These are phyloP conservation scores for Anastrepha ludens DNA, from an alignment of 1,140 invertebrate species.

Conservation along the genomic window DNA sequence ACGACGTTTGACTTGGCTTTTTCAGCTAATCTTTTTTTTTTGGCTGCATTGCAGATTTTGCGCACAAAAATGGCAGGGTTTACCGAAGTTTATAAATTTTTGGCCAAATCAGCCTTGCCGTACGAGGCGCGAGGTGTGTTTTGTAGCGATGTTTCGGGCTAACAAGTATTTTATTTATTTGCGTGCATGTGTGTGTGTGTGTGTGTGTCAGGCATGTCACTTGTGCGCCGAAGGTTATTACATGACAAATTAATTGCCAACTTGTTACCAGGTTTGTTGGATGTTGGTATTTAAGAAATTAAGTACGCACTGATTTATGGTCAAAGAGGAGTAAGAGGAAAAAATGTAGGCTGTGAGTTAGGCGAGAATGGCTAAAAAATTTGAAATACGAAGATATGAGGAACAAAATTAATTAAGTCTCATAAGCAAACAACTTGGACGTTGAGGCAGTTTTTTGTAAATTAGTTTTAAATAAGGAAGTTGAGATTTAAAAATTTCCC, in stretches of 20 bases:
- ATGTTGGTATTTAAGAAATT: slow-evolving; percentile 22
- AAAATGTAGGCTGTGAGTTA: background rate
- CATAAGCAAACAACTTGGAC: too few relatives aligned
- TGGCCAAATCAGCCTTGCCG: background rate
- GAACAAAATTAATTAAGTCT: background rate
- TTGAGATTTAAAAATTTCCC: too few relatives aligned
- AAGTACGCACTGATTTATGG: background rate
- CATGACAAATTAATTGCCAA: slow-evolving; percentile 47
- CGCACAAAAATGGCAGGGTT: background rate
- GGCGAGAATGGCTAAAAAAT: background rate
- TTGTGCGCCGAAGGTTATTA: slow-evolving; percentile 38
- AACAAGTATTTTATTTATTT: background rate
- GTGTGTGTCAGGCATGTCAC: slow-evolving; percentile 19
- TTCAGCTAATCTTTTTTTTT: background rate
- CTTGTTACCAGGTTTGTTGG: background rate
- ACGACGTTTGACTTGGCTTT: background rate
- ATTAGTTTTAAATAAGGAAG: background rate
- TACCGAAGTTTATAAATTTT: background rate
- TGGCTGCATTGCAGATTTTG: background rate
- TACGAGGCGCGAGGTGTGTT: background rate
- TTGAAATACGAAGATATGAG: background rate
- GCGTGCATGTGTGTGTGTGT: background rate
- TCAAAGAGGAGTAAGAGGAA: background rate
- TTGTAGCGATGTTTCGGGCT: background rate
- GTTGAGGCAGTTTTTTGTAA: background rate